Percentiles rank a stretch among this genome's conserved stretches.
Evolutionary conservation across 2,113 vertebrate genomes (phyloP).

Genomic region (Ageneiosus marmoratus): DNA sequence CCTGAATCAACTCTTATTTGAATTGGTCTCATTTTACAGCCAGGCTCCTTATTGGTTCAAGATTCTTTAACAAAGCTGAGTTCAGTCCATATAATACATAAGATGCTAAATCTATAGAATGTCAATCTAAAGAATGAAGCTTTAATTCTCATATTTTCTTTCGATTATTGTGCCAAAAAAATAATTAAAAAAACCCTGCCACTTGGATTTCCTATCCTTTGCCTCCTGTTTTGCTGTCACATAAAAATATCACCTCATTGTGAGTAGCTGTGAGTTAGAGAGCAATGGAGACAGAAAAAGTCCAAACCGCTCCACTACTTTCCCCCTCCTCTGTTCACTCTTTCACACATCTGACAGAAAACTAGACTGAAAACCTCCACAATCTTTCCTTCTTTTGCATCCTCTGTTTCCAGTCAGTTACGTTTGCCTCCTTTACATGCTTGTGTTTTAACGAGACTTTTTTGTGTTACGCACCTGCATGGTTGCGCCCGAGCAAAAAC

Average conservation of each 20-base stretch:
- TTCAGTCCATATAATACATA: too few relatives aligned
- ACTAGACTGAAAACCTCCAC: conserved; percentile 51
- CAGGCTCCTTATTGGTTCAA: too few relatives aligned
- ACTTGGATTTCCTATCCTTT: background rate
- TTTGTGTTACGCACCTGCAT: conserved; percentile 28
- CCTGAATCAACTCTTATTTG: background rate
- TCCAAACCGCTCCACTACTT: conserved; percentile 51
- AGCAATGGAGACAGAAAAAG: conserved; percentile 36
- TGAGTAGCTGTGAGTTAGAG: conserved; percentile 25
- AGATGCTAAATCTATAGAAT: background rate
- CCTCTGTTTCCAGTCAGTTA: conserved; percentile 27
- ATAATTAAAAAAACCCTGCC: too few relatives aligned
- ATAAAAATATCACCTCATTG: background rate
- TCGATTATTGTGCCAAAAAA: background rate
- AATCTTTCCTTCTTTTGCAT: conserved; percentile 39
- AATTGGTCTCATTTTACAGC: background rate
- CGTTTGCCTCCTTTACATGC: conserved; percentile 20
- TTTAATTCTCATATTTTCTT: background rate
- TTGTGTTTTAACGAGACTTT: background rate
- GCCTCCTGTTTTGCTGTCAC: conserved; percentile 25
- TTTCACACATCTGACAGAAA: conserved; percentile 56
- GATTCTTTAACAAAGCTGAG: too few relatives aligned
- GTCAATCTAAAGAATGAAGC: background rate
- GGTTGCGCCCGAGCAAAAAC: background rate
- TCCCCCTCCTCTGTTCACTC: conserved; percentile 57